Evolutionary conservation across 2,113 vertebrate species (phyloP), one percentile per base, ranked within the genome.

Genomic region (Pungitius pungitius): DNA sequence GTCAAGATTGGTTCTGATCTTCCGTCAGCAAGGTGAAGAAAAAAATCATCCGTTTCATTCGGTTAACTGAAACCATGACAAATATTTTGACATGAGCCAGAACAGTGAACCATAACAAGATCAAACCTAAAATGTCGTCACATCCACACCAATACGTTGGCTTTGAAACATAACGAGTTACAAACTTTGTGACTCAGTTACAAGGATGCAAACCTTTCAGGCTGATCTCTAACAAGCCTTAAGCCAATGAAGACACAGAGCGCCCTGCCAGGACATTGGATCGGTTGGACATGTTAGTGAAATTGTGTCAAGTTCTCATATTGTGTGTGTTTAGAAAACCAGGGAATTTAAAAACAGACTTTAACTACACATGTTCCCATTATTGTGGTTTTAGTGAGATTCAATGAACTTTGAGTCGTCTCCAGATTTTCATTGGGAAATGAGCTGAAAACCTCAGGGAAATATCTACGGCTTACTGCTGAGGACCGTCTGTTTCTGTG

Each of bases 401-500:
- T 42, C 73, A 67, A 76, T 64, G 3, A 27, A n/a, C 15, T 37
- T 63, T 37, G 49, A 40, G 11, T 8, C 35, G 57, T 54, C 20
- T 22, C 71, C n/a, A 58, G 7, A 77, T 26, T 30, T 40, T 39
- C 45, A 24, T 35, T 52, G 24, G 14, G 13, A n/a, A 61, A 61
- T 64, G 24, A 27, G 49, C 57, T 69, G 24, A 35, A 62, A 22
- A 43, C 14, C 4, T 76, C 15, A 63, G 30, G 14, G 24, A 54
- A 52, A 66, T 26, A 40, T 75, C 75, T 65, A 39, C 64, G 77
- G 63, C 73, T 68, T 72, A 49, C 77, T 85, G 71, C 69, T 70
- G 80, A 90, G 61, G 76, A 84, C 78, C 33, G 33, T 90, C 73
- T 52, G 86, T 80, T 90, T 93, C 89, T 86, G 83, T 85, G 84